Percentiles rank a stretch among this genome's conserved stretches.
Conservation (phyloP, 2,888 invertebrate species). For the Tupiocoris notatus region DNA sequence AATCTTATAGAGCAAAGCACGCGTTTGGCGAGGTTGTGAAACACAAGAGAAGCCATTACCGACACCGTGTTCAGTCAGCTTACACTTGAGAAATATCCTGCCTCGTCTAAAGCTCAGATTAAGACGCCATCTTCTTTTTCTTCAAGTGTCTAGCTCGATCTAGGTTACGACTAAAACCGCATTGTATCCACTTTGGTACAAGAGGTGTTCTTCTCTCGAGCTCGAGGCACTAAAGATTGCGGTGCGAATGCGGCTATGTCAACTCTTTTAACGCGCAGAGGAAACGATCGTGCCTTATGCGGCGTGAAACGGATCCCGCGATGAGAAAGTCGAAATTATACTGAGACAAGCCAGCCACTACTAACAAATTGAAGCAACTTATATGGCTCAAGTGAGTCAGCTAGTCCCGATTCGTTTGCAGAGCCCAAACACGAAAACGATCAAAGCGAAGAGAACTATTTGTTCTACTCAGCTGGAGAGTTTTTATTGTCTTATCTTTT, state of each 20-base stretch:
- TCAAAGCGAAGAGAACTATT: no score
- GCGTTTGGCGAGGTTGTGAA: neutral
- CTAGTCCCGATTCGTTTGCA: no score
- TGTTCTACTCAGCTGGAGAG: no score
- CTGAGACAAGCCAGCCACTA: no score
- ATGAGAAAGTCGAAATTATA: slow-evolving; percentile 12
- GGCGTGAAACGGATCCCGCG: slow-evolving; percentile 21
- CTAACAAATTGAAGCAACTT: no score
- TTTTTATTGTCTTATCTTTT: no score
- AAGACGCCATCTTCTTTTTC: neutral
- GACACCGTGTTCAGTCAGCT: neutral
- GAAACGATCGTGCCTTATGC: slow-evolving; percentile 19
- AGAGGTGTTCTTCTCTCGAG: neutral
- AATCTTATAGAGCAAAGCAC: neutral
- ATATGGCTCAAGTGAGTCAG: no score
- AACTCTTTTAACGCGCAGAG: slow-evolving; percentile 2
- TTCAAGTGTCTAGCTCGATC: no score
- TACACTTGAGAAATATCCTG: neutral
- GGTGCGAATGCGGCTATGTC: slow-evolving; percentile 14
- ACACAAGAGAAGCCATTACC: neutral
- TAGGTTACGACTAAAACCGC: neutral
- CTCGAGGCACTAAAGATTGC: neutral
- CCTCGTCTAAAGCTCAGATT: neutral
- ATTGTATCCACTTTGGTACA: neutral
- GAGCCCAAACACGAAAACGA: no score